Conservation (phyloP, 92 coral and sea anemone species). For the Parazoanthus swiftii region DNA sequence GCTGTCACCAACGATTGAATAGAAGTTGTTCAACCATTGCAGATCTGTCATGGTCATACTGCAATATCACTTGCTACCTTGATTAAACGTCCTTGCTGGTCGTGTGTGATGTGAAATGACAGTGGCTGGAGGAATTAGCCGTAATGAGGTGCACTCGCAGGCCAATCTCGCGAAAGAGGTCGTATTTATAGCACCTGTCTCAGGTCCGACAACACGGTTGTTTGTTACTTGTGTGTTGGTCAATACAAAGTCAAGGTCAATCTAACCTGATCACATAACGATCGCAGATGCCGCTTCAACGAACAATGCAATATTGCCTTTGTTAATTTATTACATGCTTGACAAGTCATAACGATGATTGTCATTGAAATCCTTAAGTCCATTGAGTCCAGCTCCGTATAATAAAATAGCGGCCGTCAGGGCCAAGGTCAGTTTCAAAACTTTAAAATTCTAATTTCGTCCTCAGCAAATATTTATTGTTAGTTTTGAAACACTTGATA, state of each 20-base stretch:
- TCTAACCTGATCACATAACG: constrained; percentile 11
- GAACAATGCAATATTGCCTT: constrained; percentile 32
- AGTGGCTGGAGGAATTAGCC: not conserved
- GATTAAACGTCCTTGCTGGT: not conserved
- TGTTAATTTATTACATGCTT: constrained; percentile 40
- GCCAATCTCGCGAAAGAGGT: constrained; percentile 23
- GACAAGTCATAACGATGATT: constrained; percentile 20
- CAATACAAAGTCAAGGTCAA: constrained; percentile 41
- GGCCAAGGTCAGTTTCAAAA: constrained; percentile 17
- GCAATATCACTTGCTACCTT: not conserved
- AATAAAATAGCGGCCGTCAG: not conserved
- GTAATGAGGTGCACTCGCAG: not conserved
- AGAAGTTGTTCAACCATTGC: not conserved
- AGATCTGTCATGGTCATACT: not conserved
- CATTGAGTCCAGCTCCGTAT: not conserved
- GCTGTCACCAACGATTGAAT: not conserved
- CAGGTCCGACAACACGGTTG: constrained; percentile 17
- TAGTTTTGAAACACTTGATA: not conserved
- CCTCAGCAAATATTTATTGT: not conserved
- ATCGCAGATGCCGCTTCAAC: constrained; percentile 30
- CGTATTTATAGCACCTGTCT: constrained; percentile 42
- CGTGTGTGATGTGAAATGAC: constrained; percentile 10
- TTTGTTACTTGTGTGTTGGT: constrained; percentile 34
- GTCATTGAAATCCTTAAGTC: constrained; percentile 17
- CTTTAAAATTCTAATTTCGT: constrained; percentile 20